phyloP scores from a whole-genome alignment of 2,113 vertebrate species.

The Paramormyrops kingsleyae region DNA sequence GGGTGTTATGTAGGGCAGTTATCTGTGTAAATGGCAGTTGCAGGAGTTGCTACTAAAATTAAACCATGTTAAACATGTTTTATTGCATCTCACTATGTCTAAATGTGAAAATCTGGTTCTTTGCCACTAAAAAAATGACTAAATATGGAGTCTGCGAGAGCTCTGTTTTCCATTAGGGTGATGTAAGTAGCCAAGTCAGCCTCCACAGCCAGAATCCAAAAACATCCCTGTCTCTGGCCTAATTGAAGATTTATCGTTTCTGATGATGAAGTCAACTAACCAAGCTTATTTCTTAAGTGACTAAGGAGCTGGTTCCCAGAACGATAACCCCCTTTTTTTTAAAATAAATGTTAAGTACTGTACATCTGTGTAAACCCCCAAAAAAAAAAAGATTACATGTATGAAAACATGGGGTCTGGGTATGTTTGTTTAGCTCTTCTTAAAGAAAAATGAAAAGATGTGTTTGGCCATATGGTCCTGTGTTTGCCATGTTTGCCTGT shows the following conservation, averaged over 20 bases:
- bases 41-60: background rate
- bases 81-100: slow-evolving; percentile 22
- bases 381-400: background rate
- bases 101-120: slow-evolving; percentile 26
- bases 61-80: background rate
- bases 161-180: slow-evolving; percentile 55
- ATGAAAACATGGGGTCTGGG: background rate
- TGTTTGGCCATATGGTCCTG: slow-evolving; percentile 24
- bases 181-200: slow-evolving; percentile 44
- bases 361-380: slow-evolving; percentile 60
- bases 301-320: slow-evolving; percentile 38
- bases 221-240: slow-evolving; percentile 36
- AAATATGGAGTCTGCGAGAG: slow-evolving; percentile 17
- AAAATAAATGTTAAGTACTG: slow-evolving; percentile 37
- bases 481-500: slow-evolving; percentile 35
- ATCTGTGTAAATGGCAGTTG: background rate
- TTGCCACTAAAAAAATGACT: slow-evolving; percentile 40
- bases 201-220: slow-evolving; percentile 39
- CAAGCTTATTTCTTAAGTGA: slow-evolving; percentile 38
- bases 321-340: slow-evolving; percentile 33
- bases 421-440: background rate
- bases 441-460: slow-evolving; percentile 26
- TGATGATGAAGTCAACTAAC: slow-evolving; percentile 45
- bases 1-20: background rate
- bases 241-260: slow-evolving; percentile 50